Base-by-base conservation (phyloP, 2,797 vertebrate species). In the Hypotaenidia philippensis region DNA sequence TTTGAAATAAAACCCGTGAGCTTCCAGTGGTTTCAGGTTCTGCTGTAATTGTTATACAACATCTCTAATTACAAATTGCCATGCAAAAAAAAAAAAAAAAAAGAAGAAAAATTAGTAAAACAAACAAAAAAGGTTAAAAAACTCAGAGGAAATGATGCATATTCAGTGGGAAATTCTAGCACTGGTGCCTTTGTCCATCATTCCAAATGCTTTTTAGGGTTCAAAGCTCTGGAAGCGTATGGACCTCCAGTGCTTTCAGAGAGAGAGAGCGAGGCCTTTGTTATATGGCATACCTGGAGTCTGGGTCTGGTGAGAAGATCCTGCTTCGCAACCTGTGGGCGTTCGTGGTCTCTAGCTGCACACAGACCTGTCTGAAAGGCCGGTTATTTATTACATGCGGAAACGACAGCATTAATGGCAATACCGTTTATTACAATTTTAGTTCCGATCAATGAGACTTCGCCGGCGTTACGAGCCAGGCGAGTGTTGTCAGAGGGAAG, bases 21-120 rank as follows among this genome's bases (percentile, higher is more conserved):
- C 79, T 96, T 93, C 89, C 91, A 91, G 68, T 4, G 76, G 94
- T 78, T 83, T 97, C 94, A 57, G 55, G 66, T 97, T 96, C 69
- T 81, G 47, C 40, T 91, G 92, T 25, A 83, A 94, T 59, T 74
- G 57, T 71, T 89, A 93, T 47, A 78, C 81, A 68, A 27, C 27
- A 55, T 55, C 84, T 90, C 88, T 82, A 77, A 92, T 94, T 90
- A 79, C 92, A 66, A 63, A n/a, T 1, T 82, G 41, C 20, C 60
- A 36, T 0, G 13, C 0, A 21, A 77, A 47, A 31, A 55, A 45
- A 29, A 53, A 47, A 27, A 50, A 41, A 50, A 26, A 25, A 45
- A 21, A 45, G 10, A 45, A 45, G 9, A 38, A 72, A 44, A 65
- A 32, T 11, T 45, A 77, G 65, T 52, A 49, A 13, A 71, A 36